Evolutionary conservation across 53 echinoderm and acorn worm species (phyloP), one percentile per base, ranked within the genome.

Genomic region (Temnopleurus reevesii): DNA sequence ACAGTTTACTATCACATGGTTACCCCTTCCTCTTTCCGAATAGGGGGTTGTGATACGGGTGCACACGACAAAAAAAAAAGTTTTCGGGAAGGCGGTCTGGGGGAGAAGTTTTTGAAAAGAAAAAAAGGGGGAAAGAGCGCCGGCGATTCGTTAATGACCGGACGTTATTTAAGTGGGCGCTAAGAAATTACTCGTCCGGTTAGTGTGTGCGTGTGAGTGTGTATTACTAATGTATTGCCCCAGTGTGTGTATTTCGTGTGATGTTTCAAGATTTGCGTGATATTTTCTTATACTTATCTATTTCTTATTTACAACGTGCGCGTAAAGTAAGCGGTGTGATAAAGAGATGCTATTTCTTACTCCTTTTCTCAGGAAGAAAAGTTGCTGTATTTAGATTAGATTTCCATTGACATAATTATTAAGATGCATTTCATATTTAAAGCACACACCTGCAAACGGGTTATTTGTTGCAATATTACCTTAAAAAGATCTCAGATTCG

Each of bases 91-190:
- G 46, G 46, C 53, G 55, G 23, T 59, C 83, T 55, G 31, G 10
- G 18, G 36, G 51, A 80, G 46, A 80, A 80, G 80, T 80, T 71
- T 56, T 71, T 71, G n/a, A 71, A 54, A 21, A 55, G 83, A 83
- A 83, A 59, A 27, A 5, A 29, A 71, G 35, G 35, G 46, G 85
- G 60, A 59, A 51, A 45, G 49, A 60, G 60, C 41, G 45, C 26
- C 85, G 59, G 59, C 38, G 28, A 41, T 38, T 59, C 28, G 4
- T 56, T 54, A 83, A 83, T 85, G 85, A 85, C 85, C 85, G 85
- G 85, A 85, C 85, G 61, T 36, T 4, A 26, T 60, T 60, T 85
- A 85, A 85, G 85, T 85, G 85, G 85, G 12, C 85, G 83, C 79
- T 5, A 79, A 79, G 79, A 79, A 79, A 79, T 49, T 54, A 54